Evolutionary conservation across 2,113 vertebrate genomes (phyloP), one percentile per base, ranked within the genome.

Genomic region (Meleagris gallopavo): DNA sequence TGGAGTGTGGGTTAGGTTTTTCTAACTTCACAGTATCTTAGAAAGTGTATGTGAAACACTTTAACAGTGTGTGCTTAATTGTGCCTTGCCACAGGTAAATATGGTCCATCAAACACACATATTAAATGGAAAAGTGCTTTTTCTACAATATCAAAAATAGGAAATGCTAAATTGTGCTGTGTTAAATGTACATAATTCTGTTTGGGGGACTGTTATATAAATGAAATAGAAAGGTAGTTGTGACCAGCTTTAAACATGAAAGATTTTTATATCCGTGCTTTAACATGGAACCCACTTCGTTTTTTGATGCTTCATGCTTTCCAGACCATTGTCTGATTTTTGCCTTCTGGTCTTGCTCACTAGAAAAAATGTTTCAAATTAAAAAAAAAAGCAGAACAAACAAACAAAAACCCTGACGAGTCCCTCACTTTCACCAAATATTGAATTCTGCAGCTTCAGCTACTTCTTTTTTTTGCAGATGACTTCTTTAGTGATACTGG

Each of bases 301-400:
- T 94, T 97, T 95, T 95, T 89, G 76, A 11, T 95, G 83, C 72
- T 85, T 95, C 93, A 13, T 90, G 20, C 90, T 96, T 91, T 85
- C 60, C 52, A 89, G 76, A 27, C 84, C 95, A 27, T 85, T 95
- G 70, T 91, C 50, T 81, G 54, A 81, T 96, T 94, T 94, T 76
- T 85, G 80, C 83, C 71, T 95, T 95, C 77, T 96, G 27, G 41
- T 86, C 94, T 92, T 97, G 27, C 60, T 84, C 74, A 72, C 71
- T 90, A 94, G 64, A 81, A 45, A 84, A 46, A 86, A 83, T 18
- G 6, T 86, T 83, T 38, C 41, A 95, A 95, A 91, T 90, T 82
- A 20, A 14, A 60, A 43, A n/a, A 18, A 46, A 14, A 29, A 29
- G 16, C 14, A 67, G 70, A 85, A 13, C 21, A 45, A 82, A 27